Percentiles rank a stretch among this genome's conserved stretches.
Evolutionary conservation across 2,888 invertebrate species (phyloP).

Genomic region (Cephus spinipes): DNA sequence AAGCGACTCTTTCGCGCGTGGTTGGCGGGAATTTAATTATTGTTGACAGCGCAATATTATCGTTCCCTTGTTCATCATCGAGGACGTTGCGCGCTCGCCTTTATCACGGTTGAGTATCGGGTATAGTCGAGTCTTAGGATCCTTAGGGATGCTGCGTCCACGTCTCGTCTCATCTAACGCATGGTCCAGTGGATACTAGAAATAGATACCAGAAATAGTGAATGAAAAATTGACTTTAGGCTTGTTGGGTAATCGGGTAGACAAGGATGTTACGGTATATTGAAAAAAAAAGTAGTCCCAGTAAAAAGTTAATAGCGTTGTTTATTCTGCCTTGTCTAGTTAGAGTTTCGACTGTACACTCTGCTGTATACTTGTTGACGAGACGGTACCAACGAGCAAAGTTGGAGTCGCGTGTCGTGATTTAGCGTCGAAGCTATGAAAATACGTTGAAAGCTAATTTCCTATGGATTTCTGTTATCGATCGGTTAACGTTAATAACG

Average conservation of each 20-base stretch:
- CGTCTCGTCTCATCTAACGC: background rate
- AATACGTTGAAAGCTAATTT: background rate
- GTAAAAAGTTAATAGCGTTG: background rate
- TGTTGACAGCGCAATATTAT: background rate
- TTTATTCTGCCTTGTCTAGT: too few species aligned
- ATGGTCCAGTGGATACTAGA: background rate
- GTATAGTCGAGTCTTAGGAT: background rate
- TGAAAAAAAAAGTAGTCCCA: background rate
- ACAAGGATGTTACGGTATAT: background rate
- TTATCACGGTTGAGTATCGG: background rate
- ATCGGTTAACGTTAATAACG: background rate
- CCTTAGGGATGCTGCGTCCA: background rate
- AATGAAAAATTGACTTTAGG: background rate
- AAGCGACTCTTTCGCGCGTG: slow-evolving; percentile 26
- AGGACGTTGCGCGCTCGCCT: background rate
- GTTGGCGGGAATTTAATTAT: slow-evolving; percentile 1
- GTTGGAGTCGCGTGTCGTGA: background rate
- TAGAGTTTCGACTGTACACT: too few species aligned
- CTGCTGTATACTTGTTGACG: background rate
- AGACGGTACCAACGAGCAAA: background rate
- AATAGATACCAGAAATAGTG: background rate
- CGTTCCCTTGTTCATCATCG: background rate
- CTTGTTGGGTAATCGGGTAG: background rate
- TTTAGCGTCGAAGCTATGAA: background rate
- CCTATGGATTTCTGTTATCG: background rate